Evolutionary conservation across 2,113 vertebrate species (phyloP).

Genomic region (Cynopterus brachyotis): DNA sequence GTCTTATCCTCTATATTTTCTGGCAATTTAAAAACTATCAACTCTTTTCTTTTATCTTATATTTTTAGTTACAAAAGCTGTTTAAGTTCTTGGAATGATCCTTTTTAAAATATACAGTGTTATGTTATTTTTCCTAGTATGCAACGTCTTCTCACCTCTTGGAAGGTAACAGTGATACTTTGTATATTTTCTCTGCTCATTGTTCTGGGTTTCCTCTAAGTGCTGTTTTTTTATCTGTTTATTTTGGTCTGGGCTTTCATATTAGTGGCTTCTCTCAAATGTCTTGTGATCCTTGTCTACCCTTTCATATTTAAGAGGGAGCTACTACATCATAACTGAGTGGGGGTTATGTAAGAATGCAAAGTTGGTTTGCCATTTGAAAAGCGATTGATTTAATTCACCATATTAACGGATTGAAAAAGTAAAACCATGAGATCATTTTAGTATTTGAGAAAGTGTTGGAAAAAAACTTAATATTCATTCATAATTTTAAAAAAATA

Average conservation of each 20-base stretch:
- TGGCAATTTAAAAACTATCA: background rate
- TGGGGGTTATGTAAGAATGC: background rate
- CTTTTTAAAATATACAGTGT: background rate
- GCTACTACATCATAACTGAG: background rate
- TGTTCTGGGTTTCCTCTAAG: background rate
- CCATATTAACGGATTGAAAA: background rate
- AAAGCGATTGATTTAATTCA: background rate
- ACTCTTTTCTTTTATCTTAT: background rate
- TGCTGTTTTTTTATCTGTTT: background rate
- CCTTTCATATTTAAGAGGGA: background rate
- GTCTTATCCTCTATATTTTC: background rate
- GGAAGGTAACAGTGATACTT: background rate
- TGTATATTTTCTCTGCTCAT: background rate
- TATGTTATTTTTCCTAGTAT: background rate
- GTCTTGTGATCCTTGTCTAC: background rate
- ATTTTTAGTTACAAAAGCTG: background rate
- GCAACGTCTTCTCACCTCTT: background rate
- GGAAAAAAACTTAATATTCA: background rate
- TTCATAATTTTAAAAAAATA: background rate
- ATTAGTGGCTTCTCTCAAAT: background rate
- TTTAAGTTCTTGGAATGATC: background rate
- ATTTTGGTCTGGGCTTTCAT: background rate
- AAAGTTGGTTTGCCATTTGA: background rate
- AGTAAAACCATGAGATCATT: background rate
- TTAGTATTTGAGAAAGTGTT: background rate